phyloP scores from a whole-genome alignment of 1,140 invertebrate genomes.

The Rhagoletis zephyria region DNA sequence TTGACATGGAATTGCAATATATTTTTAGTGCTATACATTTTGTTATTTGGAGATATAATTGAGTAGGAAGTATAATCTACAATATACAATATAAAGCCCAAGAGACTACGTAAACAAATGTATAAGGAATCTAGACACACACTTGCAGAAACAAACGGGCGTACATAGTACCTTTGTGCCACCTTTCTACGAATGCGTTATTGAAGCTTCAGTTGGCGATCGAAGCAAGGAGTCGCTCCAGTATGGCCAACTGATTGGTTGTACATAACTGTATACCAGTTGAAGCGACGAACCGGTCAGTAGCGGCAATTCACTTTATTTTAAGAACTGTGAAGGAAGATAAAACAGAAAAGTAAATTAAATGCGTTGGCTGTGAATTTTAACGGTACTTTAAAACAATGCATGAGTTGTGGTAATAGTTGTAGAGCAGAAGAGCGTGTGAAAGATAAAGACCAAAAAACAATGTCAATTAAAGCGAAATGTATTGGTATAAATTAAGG shows the following conservation, averaged over 20 bases:
- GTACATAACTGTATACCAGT: not conserved
- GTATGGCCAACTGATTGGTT: constrained; percentile 5
- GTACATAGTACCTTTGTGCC: not conserved
- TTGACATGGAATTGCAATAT: too few species aligned
- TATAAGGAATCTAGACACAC: not conserved
- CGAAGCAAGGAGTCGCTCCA: not conserved
- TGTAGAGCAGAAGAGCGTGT: too few species aligned
- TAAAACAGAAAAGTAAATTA: not conserved
- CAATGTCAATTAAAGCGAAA: too few species aligned
- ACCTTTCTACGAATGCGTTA: not conserved
- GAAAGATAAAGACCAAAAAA: too few species aligned
- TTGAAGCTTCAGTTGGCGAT: constrained; percentile 30
- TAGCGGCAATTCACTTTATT: not conserved
- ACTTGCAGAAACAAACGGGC: not conserved
- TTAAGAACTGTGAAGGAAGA: not conserved
- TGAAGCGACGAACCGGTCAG: not conserved
- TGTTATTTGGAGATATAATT: not conserved
- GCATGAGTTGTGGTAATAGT: too few species aligned
- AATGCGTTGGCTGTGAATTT: not conserved
- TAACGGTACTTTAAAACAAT: not conserved
- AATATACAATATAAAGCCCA: too few species aligned
- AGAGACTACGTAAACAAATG: not conserved
- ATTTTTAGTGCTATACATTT: too few species aligned
- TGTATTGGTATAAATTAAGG: too few species aligned
- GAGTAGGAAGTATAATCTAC: not conserved